Conservation (phyloP, 2,888 invertebrate genomes). For the Epinotia ramella region DNA sequence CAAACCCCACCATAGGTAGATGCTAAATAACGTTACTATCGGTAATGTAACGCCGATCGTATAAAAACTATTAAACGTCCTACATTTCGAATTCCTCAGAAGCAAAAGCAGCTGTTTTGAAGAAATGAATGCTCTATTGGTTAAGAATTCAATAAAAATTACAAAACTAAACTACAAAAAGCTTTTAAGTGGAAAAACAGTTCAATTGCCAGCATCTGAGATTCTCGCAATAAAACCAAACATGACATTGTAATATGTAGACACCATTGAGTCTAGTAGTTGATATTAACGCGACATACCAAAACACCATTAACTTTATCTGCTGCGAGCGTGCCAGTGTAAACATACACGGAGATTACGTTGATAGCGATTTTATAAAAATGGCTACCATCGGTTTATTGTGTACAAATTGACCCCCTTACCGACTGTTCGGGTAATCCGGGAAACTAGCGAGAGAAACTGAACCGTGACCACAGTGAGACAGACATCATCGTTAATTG, state of each 20-base stretch:
- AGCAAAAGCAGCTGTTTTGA: constrained; percentile 3
- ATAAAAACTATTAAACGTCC: not conserved
- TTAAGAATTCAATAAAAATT: constrained; percentile 14
- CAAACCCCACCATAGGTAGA: not conserved
- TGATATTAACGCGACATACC: constrained; percentile 48
- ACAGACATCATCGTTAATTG: constrained; percentile 37
- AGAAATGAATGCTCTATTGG: constrained; percentile 15
- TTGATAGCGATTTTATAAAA: constrained; percentile 70
- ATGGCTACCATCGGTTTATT: constrained; percentile 62
- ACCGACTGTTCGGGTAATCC: constrained; percentile 51
- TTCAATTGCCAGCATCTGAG: not conserved
- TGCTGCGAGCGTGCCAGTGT: constrained; percentile 61
- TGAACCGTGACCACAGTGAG: constrained; percentile 42
- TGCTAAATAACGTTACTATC: not conserved
- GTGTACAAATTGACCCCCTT: constrained; percentile 56
- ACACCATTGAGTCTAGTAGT: constrained; percentile 35
- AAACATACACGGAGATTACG: constrained; percentile 67
- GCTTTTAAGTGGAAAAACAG: not conserved
- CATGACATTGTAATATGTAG: constrained; percentile 14
- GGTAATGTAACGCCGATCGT: not conserved
- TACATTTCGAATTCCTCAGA: not conserved
- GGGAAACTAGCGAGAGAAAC: constrained; percentile 25
- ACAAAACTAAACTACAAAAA: constrained; percentile 5
- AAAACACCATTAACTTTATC: constrained; percentile 62
- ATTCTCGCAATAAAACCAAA: constrained; percentile 5